Evolutionary conservation across 2,888 invertebrate species (phyloP), one percentile per base, ranked within the genome.

Genomic region (Folsomia manolachei): DNA sequence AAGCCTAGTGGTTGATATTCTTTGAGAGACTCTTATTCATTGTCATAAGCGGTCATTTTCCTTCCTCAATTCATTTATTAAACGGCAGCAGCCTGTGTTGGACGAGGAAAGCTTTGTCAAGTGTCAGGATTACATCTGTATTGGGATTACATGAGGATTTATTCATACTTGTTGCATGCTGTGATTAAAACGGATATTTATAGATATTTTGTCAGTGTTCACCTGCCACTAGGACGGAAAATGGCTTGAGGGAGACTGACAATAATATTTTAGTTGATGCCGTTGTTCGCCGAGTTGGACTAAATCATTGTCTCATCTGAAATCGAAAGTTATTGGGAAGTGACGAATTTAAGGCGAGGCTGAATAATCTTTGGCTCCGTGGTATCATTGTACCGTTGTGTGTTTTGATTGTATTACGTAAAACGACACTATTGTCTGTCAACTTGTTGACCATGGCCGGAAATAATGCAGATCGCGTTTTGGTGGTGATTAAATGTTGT

Each of bases 121-220:
- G n/a, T n/a, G n/a, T n/a, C n/a, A n/a, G n/a, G n/a, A n/a, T n/a
- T n/a, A n/a, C n/a, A n/a, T n/a, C n/a, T n/a, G n/a, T n/a, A n/a
- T n/a, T n/a, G n/a, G n/a, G n/a, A n/a, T n/a, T 9, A 51, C 51
- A 51, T 51, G 9, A 11, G 51, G 9, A 51, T 51, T 56, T 56
- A 14, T 14, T 56, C 7, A 56, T 56, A 56, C 21, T 21, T 56
- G 56, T 56, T 4, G 4, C 7, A 56, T 18, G 56, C 19, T 19
- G 21, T 56, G 56, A 56, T 56, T 56, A 56, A 56, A n/a, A 56
- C 21, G 7, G 56, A 56, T 56, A 56, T 56, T 56, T 14, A 56
- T 56, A 56, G 56, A 56, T 56, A 14, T 19, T 4, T 14, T 19
- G 39, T n/a, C 39, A 39, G 4, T 39, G 39, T 39, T 4, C 39